Percentiles rank a stretch among this genome's conserved stretches.
These are phyloP conservation scores for Caenorhabditis brenneri DNA, from an alignment of 1,140 invertebrate genomes.

Conservation along the genomic window DNA sequence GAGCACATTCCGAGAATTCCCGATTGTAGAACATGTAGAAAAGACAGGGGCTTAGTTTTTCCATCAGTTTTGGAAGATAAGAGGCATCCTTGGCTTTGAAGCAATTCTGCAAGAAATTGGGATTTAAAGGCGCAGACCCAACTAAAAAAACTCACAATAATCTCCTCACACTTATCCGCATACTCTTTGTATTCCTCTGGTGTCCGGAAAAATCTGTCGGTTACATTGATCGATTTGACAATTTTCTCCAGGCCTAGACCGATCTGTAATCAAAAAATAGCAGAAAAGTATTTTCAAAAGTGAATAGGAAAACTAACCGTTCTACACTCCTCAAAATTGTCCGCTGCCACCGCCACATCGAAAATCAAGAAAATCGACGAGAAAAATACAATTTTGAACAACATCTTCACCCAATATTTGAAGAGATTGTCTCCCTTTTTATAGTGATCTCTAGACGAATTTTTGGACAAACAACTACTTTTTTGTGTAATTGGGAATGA, in stretches of 20 bases:
- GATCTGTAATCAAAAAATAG: neutral
- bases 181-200: neutral
- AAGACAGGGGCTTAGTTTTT: neutral
- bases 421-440: too few species aligned
- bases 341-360: too few species aligned
- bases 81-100: neutral
- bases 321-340: too few species aligned
- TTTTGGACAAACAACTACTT: too few species aligned
- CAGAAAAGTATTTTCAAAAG: neutral
- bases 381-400: too few species aligned
- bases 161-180: neutral
- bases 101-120: neutral
- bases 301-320: too few species aligned
- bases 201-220: neutral
- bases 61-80: neutral
- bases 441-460: too few species aligned
- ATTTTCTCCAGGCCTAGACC: neutral
- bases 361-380: too few species aligned
- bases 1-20: neutral
- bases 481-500: neutral
- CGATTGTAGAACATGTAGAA: neutral
- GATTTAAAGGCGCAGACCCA: neutral
- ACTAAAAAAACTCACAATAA: neutral
- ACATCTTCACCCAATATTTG: too few species aligned
- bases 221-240: neutral